A percentile compares a stretch with the other conserved stretches of the same genome.
phyloP scores from a whole-genome alignment of 2,113 vertebrate species.

The Melanotaenia duboulayi region DNA sequence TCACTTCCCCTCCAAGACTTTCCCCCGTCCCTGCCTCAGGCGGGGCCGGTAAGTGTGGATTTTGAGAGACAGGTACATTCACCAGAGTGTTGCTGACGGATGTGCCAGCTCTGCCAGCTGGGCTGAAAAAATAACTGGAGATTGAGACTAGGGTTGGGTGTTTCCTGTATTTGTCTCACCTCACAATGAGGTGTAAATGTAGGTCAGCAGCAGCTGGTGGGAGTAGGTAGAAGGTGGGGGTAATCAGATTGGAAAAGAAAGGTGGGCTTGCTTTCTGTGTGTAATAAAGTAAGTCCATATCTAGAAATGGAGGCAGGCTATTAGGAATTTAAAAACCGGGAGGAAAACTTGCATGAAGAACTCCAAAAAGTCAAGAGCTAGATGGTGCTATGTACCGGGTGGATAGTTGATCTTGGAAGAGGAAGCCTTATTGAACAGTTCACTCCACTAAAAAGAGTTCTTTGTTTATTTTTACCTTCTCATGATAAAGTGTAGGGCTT shows the following conservation, averaged over 20 bases:
- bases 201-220: slow-evolving; percentile 10
- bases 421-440: too few species aligned
- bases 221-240: slow-evolving; percentile 11
- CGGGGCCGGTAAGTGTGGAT: neutral
- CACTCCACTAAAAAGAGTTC: too few species aligned
- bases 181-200: slow-evolving; percentile 63
- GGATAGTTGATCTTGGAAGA: too few species aligned
- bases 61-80: slow-evolving; percentile 52
- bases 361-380: too few species aligned
- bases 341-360: too few species aligned
- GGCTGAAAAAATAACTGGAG: slow-evolving; percentile 48
- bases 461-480: too few species aligned
- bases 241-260: slow-evolving; percentile 5
- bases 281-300: neutral
- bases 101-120: slow-evolving; percentile 17
- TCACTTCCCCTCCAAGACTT: slow-evolving; percentile 20
- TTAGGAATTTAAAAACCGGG: too few species aligned
- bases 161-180: slow-evolving; percentile 65
- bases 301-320: neutral
- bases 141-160: slow-evolving; percentile 35
- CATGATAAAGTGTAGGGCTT: too few species aligned
- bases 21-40: slow-evolving; percentile 27
- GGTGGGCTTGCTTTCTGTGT: slow-evolving; percentile 17
- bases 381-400: too few species aligned
- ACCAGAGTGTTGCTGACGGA: slow-evolving; percentile 31